Base-by-base conservation (phyloP, 2,888 invertebrate genomes). In the Teinopalpus imperialis region DNA sequence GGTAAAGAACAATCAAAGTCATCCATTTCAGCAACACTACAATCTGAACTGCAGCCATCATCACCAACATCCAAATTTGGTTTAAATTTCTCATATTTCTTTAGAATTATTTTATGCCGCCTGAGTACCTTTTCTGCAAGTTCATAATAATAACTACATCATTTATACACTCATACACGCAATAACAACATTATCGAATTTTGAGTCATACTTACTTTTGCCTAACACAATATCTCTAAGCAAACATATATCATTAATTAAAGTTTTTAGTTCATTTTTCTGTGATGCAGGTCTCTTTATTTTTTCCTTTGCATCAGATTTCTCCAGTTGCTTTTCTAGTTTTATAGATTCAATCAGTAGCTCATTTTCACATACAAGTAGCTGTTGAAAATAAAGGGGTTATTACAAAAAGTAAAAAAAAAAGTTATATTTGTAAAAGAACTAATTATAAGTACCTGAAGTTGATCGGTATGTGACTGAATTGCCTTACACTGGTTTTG, bases 381-480 rank as follows among this genome's bases (percentile, higher is more conserved):
- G 48, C 79, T 78, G 57, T 10, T 35, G 2, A 9, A 6, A 45
- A 24, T n/a, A 29, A 1, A 12, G 26, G 23, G 4, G n/a, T 31
- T 29, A 21, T 24, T 21, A 24, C 1, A 24, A 2, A 16, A 16
- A 16, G 16, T 16, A 16, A 16, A 16, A 3, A 16, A 16, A 16
- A 16, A 16, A 16, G 2, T 3, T 16, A 16, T 16, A 16, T 16
- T 4, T 4, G 16, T 16, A 3, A 16, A 4, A 4, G 16, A 16
- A 16, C 16, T 16, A 16, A 16, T 16, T 16, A n/a, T n/a, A n/a
- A n/a, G n/a, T 1, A 40, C 82, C 72, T 81, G 69, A 40, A 81
- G 53, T 50, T 83, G 81, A 51, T 71, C 66, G 3, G 61, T 54
- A 61, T 79, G 69, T 18, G 70, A 72, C 45, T 74, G 61, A n/a